A percentile compares a stretch with the other conserved stretches of the same genome.
Evolutionary conservation across 2,888 invertebrate species (phyloP).

Genomic region (Drosophila cyrtoloma): DNA sequence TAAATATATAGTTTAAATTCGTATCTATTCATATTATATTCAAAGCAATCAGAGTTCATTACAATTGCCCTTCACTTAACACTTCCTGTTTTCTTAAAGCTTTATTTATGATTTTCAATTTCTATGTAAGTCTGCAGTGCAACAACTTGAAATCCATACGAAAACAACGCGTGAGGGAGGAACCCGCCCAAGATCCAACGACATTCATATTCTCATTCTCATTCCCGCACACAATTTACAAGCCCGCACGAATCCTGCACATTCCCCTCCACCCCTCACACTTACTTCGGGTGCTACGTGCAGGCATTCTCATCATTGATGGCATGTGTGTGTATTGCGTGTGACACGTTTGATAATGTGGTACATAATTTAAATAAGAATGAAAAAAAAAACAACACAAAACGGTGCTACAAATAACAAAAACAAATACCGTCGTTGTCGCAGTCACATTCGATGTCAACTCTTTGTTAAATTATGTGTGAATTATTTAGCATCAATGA

Average conservation of each 20-base stretch:
- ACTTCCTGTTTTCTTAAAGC: slow-evolving; percentile 28
- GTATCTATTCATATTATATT: background rate
- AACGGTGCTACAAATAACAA: slow-evolving; percentile 33
- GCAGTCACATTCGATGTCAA: slow-evolving; percentile 49
- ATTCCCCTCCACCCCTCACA: too few species aligned
- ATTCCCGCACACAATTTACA: slow-evolving; percentile 3
- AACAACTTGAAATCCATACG: slow-evolving; percentile 54
- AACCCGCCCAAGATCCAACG: background rate
- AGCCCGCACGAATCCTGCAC: background rate
- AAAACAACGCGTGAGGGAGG: slow-evolving; percentile 31
- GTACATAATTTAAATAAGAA: slow-evolving; percentile 67
- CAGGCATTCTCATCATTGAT: slow-evolving; percentile 15
- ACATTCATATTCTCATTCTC: background rate
- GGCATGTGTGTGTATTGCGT: slow-evolving; percentile 30
- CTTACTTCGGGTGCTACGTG: slow-evolving; percentile 38
- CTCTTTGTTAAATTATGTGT: slow-evolving; percentile 73
- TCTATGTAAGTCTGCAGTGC: slow-evolving; percentile 41
- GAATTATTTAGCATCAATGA: slow-evolving; percentile 64
- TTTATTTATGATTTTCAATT: slow-evolving; percentile 62
- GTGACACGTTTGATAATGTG: slow-evolving; percentile 68
- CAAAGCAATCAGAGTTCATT: slow-evolving; percentile 7
- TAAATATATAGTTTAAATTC: too few species aligned
- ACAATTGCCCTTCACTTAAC: background rate
- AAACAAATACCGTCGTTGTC: slow-evolving; percentile 38
- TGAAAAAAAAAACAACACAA: slow-evolving; percentile 7